These are phyloP conservation scores for Ceryle rudis DNA, from an alignment of 2,797 vertebrate species.

Conservation along the genomic window DNA sequence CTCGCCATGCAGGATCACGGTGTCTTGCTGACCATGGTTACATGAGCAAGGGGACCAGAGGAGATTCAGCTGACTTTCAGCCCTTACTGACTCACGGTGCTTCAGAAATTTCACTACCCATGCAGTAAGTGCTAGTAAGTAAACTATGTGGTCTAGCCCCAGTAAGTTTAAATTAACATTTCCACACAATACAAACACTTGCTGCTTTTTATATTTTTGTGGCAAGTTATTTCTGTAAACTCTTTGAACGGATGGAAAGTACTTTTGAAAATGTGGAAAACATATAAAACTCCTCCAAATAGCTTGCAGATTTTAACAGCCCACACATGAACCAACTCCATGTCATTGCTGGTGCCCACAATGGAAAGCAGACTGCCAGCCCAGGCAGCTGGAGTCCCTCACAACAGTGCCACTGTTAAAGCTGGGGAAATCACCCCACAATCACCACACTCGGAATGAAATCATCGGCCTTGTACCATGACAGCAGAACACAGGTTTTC, in stretches of 20 bases:
- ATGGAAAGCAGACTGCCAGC: not conserved
- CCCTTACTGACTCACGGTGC: not conserved
- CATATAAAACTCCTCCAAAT: not conserved
- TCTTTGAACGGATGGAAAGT: not conserved
- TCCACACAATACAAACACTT: not conserved
- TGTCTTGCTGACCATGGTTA: not conserved
- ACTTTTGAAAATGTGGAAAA: not conserved
- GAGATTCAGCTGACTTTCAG: not conserved
- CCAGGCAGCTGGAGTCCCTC: not conserved
- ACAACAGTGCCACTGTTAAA: not conserved
- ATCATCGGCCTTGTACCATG: not conserved
- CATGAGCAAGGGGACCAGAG: accelerated
- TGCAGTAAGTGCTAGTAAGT: not conserved
- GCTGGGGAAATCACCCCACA: not conserved
- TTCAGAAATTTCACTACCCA: not conserved
- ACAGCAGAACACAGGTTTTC: not conserved
- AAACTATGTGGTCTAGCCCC: not conserved
- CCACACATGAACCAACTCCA: not conserved
- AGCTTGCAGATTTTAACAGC: constrained; percentile 7
- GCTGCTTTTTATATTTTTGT: not conserved
- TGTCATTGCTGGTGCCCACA: not conserved
- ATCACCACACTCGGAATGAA: not conserved
- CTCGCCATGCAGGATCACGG: accelerated
- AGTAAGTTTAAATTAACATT: not conserved
- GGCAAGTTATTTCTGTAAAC: not conserved